phyloP scores from a whole-genome alignment of 2,113 vertebrate genomes.

The Aptenodytes patagonicus region DNA sequence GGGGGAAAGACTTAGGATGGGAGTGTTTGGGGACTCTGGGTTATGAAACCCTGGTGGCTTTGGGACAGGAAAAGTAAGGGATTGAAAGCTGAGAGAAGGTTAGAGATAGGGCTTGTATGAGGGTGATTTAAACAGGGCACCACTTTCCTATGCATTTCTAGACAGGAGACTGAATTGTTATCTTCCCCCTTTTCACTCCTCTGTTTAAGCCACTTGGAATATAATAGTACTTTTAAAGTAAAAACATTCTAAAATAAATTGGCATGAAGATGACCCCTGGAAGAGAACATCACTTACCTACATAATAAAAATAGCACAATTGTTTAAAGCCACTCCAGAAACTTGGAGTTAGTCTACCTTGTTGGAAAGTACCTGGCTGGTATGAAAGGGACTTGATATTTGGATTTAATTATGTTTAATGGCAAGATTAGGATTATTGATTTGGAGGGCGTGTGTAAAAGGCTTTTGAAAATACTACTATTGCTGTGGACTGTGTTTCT shows the following conservation, averaged over 20 bases:
- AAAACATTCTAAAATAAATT: not conserved
- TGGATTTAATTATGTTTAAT: not conserved
- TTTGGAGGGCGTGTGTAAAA: not conserved
- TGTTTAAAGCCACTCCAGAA: constrained; percentile 3
- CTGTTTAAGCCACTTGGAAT: not conserved
- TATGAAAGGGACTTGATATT: not conserved
- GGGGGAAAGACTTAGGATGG: not conserved
- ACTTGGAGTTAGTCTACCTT: not conserved
- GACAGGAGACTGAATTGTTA: not conserved
- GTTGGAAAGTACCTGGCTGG: not conserved
- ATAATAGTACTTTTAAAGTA: not conserved
- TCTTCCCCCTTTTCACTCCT: not conserved
- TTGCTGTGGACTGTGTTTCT: not conserved
- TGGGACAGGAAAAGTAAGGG: not conserved
- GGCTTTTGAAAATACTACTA: not conserved
- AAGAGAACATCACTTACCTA: not conserved
- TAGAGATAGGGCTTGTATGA: not conserved
- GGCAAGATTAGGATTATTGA: not conserved
- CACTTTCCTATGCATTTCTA: not conserved
- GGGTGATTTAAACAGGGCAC: not conserved
- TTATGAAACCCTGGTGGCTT: not conserved
- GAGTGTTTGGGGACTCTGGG: not conserved
- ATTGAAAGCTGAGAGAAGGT: not conserved
- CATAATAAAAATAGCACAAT: not conserved
- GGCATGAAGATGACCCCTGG: not conserved